Evolutionary conservation across 64 coral and sea anemone species (phyloP), one percentile per base, ranked within the genome.

Genomic region (Astreopora myriophthalma): DNA sequence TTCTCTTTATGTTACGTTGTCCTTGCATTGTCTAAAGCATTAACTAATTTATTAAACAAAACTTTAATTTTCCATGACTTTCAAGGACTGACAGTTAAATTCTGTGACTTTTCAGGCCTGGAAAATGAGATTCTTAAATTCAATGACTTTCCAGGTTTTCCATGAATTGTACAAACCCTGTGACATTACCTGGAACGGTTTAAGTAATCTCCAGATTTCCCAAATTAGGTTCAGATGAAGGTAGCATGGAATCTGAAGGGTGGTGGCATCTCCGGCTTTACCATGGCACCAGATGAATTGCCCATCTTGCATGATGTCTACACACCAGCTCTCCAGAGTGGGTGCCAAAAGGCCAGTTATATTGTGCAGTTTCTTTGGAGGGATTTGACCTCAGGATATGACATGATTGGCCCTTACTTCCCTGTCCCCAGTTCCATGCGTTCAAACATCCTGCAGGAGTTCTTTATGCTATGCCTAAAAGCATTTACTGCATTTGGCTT

Each of bases 361-460:
- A 27, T 66, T 42, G 19, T 89, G 9, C 72, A 89, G 17, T 89
- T 77, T 42, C 51, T 89, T 3, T 76, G 34, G 71, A 76, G 88
- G 34, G 88, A 80, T 40, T 23, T 90, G 6, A 90, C 88, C 22
- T 90, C 88, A 4, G 57, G 35, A 1, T 90, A 51, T 30, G 75
- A 90, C n/a, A 11, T 80, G n/a, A 79, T 90, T 71, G 75, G 87
- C 0, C 88, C 75, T 2, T 69, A 70, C 17, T 90, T 90, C 48
- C 34, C 74, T 27, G 57, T 70, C 8, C 32, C 32, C 5, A 70
- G 13, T 30, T 80, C 74, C 1, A 70, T 80, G 9, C 8, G 46
- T 48, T 69, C 57, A 0, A 80, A 48, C 48, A 68, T 27, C 3
- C 34, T 90, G 1, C 88, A 90, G 60, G 74, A 90, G 19, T 90